Base-by-base conservation (phyloP, 2,888 invertebrate genomes). In the Cyclophora albipunctata region DNA sequence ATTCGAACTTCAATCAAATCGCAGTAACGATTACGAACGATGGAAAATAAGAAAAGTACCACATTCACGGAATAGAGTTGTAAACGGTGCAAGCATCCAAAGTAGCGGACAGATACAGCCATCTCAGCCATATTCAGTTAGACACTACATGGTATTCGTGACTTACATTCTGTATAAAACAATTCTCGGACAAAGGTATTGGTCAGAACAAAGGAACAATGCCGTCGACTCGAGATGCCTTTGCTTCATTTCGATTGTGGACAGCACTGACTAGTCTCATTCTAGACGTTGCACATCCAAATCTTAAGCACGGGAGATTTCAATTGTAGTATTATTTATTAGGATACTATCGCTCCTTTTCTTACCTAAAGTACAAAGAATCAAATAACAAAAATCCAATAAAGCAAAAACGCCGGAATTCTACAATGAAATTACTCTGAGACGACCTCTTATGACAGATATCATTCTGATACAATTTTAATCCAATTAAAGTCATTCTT, bases 101-200 rank as follows among this genome's bases (percentile, higher is more conserved):
- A 63, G 75, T 78, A 78, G 73, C 69, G 67, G 73, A 67, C 60
- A 72, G 69, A 70, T 69, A 66, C 66, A 67, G 71, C 71, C 66
- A 68, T 59, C 50, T 50, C 49, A 59, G 73, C 75, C 81, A 78
- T 81, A 84, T 84, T 82, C 81, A 81, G 80, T 78, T 78, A 78
- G 78, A 78, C 74, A 65, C 75, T 81, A 87, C 85, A 87, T 68
- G 79, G 73, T 74, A 81, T 85, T 88, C 88, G 88, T 88, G 88
- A 87, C 88, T 87, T 83, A 87, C 83, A 86, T 86, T 84, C 82
- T 67, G 82, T 84, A 84, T 83, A 84, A 85, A 86, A 87, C 87
- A 86, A 85, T 86, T 79, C 84, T 81, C 77, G 81, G 81, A 87
- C 87, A 87, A 86, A 86, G 84, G 82, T 78, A 75, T 75, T 76